These are phyloP conservation scores for Capromys pilorides DNA, from an alignment of 2,797 vertebrate species.

Conservation along the genomic window DNA sequence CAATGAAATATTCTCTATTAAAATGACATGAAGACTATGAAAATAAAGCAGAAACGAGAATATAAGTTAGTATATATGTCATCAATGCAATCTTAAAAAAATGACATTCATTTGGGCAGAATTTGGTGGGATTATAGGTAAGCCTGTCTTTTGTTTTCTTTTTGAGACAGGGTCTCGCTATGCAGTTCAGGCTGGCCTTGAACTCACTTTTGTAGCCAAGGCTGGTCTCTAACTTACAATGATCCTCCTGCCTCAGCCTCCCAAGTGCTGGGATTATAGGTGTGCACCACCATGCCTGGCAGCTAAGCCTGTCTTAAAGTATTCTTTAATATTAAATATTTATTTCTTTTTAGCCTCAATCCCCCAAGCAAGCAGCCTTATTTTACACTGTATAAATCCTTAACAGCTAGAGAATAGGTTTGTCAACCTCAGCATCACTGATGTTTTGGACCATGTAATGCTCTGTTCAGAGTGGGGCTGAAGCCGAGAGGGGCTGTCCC, in stretches of 20 bases:
- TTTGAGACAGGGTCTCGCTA: no score
- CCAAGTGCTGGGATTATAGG: no score
- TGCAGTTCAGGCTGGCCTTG: no score
- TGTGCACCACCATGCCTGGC: no score
- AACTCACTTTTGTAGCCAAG: no score
- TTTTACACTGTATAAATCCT: not conserved
- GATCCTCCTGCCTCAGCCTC: no score
- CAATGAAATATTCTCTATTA: conserved; percentile 34
- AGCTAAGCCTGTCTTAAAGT: conserved; percentile 26
- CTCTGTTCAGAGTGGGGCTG: accelerated
- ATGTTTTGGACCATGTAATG: not conserved
- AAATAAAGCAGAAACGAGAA: conserved; percentile 32
- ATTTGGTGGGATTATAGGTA: not conserved
- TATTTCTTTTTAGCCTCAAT: conserved; percentile 13
- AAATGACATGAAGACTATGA: not conserved
- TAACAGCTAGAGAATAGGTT: not conserved
- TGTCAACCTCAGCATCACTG: not conserved
- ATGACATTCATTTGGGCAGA: conserved; percentile 4
- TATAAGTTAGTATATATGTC: not conserved
- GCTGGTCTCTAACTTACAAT: no score
- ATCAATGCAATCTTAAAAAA: not conserved
- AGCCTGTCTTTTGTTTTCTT: not conserved
- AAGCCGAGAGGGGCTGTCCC: not conserved
- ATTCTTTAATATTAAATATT: not conserved
- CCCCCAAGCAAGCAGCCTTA: not conserved